Base-by-base conservation (phyloP, 2,888 invertebrate genomes). In the Magallana nippona region DNA sequence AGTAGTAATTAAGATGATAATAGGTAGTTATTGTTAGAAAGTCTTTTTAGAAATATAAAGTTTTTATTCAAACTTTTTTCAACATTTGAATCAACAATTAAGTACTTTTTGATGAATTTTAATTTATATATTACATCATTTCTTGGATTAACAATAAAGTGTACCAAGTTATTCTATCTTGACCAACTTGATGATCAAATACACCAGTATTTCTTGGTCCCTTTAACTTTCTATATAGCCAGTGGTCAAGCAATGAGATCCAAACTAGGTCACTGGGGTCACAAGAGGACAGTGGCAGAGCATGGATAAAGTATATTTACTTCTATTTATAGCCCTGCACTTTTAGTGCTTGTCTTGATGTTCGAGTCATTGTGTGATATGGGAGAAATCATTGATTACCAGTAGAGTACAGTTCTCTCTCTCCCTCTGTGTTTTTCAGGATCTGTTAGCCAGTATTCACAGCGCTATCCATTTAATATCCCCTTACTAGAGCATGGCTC, bases 361-460 rank as follows among this genome's bases (percentile, higher is more conserved):
- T 22, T 71, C 22, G 71, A 71, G 15, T 22, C 63, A 71, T 71
- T 71, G 27, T 71, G 27, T 32, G 71, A 71, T 71, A 71, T 71
- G 32, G 71, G 71, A 71, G 71, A 71, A 71, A 71, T 71, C 71
- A 71, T 71, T 71, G 71, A 71, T 71, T 71, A 22, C 22, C 15
- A 27, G 27, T 71, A 71, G 11, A 71, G 71, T 71, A 32, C 71
- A 71, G 13, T 71, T 44, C 11, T 71, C 27, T 71, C 71, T 71
- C 71, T 32, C 71, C 17, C 22, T 71, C 15, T 71, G 27, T 22
- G 71, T 60, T 60, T 60, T 60, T n/a, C 60, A 60, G 17, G 27
- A 71, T 22, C 32, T 15, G 22, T 22, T 71, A 32, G 71, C 71
- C 27, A 71, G 71, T 15, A 60, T 60, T 60, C 60, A 60, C 60